phyloP scores from a whole-genome alignment of 2,113 vertebrate genomes.

The Apistogramma diplotaenia region DNA sequence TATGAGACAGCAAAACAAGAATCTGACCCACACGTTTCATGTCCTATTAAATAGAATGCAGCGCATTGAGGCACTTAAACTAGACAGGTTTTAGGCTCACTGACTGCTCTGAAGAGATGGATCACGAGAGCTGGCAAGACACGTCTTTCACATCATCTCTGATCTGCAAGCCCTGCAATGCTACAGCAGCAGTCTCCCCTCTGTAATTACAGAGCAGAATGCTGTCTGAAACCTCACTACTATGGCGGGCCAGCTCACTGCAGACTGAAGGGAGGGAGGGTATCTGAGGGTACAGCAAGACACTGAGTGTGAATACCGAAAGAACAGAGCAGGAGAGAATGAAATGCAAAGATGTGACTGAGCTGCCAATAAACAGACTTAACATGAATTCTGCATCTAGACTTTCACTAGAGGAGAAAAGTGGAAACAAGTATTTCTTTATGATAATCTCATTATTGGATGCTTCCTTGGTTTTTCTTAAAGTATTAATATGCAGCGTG shows the following conservation, averaged over 20 bases:
- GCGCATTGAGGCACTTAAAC: not conserved
- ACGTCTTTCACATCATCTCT: conserved; percentile 30
- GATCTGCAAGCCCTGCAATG: conserved; percentile 32
- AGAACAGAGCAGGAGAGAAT: conserved; percentile 17
- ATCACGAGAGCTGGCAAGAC: conserved; percentile 13
- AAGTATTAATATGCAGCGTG: not conserved
- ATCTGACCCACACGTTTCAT: conserved; percentile 12
- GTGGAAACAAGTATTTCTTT: not conserved
- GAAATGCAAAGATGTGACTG: not conserved
- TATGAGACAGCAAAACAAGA: conserved; percentile 12
- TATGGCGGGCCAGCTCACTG: conserved; percentile 44
- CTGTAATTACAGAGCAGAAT: conserved; percentile 60
- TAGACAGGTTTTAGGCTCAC: not conserved
- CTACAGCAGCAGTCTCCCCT: conserved; percentile 34
- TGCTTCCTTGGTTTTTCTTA: not conserved
- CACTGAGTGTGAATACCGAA: not conserved
- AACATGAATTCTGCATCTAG: conserved; percentile 4
- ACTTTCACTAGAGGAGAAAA: not conserved
- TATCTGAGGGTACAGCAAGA: conserved; percentile 18
- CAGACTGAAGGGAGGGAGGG: conserved; percentile 21
- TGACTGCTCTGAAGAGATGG: conserved; percentile 20
- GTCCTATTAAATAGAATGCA: not conserved
- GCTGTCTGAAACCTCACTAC: conserved; percentile 40
- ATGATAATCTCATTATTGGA: not conserved
- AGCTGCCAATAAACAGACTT: conserved; percentile 18